phyloP scores from a whole-genome alignment of 2,888 invertebrate species.

The Thecocarcelia acutangulata region DNA sequence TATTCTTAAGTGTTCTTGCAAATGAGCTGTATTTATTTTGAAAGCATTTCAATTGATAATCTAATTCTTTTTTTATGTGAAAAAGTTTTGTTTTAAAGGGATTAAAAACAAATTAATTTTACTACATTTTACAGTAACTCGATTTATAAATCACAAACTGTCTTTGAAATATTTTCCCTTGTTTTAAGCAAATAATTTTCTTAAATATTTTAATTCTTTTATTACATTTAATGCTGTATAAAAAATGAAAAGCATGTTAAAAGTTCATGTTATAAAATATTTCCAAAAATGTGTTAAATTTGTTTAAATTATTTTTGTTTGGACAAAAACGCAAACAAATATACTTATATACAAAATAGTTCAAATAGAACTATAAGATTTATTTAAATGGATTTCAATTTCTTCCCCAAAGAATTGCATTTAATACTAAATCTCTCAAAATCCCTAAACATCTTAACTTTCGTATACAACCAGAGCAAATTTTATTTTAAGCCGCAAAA shows the following conservation, averaged over 20 bases:
- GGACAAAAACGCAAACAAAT: not conserved
- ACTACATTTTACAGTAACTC: no score
- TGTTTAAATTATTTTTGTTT: slow-evolving; percentile 28
- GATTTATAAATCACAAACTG: no score
- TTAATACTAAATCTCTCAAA: slow-evolving; percentile 21
- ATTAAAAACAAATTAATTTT: no score
- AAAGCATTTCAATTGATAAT: no score
- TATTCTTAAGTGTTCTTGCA: no score
- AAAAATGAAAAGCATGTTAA: not conserved
- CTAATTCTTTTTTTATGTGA: no score
- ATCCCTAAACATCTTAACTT: slow-evolving; percentile 41
- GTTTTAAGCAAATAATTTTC: no score
- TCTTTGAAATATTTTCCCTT: not conserved
- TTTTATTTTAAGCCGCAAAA: slow-evolving; percentile 11
- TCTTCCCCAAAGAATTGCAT: slow-evolving; percentile 19
- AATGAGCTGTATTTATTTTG: no score
- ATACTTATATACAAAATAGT: not conserved
- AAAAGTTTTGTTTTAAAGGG: no score
- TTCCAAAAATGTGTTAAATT: slow-evolving; percentile 16
- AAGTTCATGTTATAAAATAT: slow-evolving; percentile 7
- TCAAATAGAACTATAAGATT: slow-evolving; percentile 11
- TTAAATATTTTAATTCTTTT: no score
- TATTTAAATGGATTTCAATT: slow-evolving; percentile 21
- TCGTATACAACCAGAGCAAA: not conserved
- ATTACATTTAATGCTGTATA: no score